These are phyloP conservation scores for Pagetopsis macropterus DNA, from an alignment of 2,797 vertebrate genomes.

Conservation along the genomic window DNA sequence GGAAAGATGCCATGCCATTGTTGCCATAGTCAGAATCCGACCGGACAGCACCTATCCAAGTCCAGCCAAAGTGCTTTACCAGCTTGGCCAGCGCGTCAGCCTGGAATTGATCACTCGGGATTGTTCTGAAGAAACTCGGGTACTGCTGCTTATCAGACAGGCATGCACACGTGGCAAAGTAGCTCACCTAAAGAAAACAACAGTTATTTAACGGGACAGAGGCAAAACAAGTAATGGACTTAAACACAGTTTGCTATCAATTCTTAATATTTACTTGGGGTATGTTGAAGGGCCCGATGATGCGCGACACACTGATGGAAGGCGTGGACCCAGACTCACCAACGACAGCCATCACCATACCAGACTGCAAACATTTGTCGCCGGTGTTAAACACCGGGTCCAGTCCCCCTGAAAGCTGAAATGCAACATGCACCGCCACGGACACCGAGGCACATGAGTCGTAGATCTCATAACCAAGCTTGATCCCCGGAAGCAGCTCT, in stretches of 20 bases:
- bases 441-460: slow-evolving; percentile 70
- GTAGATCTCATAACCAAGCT: slow-evolving; percentile 70
- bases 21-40: slow-evolving; percentile 82
- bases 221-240: accelerated
- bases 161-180: slow-evolving; percentile 81
- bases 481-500: slow-evolving; percentile 64
- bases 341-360: slow-evolving; percentile 57
- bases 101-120: slow-evolving; percentile 82
- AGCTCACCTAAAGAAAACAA: slow-evolving; percentile 72
- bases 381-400: slow-evolving; percentile 40
- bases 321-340: slow-evolving; percentile 77
- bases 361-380: slow-evolving; percentile 43
- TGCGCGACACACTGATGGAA: slow-evolving; percentile 74
- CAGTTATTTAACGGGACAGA: background rate
- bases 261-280: slow-evolving; percentile 63
- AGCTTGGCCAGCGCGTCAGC: slow-evolving; percentile 73
- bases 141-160: slow-evolving; percentile 79
- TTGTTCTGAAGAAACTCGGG: slow-evolving; percentile 81
- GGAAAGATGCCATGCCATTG: slow-evolving; percentile 76
- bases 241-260: background rate
- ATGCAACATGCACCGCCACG: slow-evolving; percentile 50
- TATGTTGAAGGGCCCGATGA: slow-evolving; percentile 69
- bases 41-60: slow-evolving; percentile 32
- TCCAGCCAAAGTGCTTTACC: no score
- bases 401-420: slow-evolving; percentile 63